These are phyloP conservation scores for Lytechinus variegatus DNA, from an alignment of 35 echinoderm and acorn worm genomes.

Conservation along the genomic window DNA sequence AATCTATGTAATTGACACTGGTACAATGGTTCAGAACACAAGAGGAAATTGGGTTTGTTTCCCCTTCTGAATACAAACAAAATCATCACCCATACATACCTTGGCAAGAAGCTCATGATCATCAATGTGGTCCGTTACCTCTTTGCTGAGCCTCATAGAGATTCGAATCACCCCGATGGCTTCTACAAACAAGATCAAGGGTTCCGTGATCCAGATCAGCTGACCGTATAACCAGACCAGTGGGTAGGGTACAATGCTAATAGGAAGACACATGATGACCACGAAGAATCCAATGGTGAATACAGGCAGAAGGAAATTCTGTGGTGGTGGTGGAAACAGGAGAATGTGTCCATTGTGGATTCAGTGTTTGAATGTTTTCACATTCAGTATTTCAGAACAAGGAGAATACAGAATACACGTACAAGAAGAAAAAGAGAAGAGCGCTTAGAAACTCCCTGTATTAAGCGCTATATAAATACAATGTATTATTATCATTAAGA, in stretches of 20 bases:
- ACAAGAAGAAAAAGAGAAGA: too few species aligned
- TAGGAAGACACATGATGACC: slow-evolving; percentile 73
- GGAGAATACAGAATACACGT: too few species aligned
- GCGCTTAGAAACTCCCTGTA: too few species aligned
- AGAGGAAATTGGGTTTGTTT: too few species aligned
- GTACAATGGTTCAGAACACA: too few species aligned
- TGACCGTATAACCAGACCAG: slow-evolving; percentile 85
- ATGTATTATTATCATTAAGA: too few species aligned
- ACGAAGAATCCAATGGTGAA: slow-evolving; percentile 69
- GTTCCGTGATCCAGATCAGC: slow-evolving; percentile 83
- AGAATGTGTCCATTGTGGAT: neutral
- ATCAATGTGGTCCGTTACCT: slow-evolving; percentile 68
- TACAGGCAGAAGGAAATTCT: slow-evolving; percentile 72
- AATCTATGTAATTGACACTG: too few species aligned
- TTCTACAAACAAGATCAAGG: slow-evolving; percentile 77
- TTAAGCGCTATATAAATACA: too few species aligned
- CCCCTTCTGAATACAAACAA: too few species aligned
- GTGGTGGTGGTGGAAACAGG: neutral
- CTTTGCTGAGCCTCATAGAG: slow-evolving; percentile 59
- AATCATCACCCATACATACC: slow-evolving; percentile 49
- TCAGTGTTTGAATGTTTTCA: neutral
- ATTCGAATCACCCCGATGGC: slow-evolving; percentile 78
- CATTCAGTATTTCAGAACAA: too few species aligned
- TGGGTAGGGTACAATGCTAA: slow-evolving; percentile 74
- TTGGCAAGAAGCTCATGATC: slow-evolving; percentile 70